Conservation (phyloP, 1,140 invertebrate species). For the Steinernema khuongi region DNA sequence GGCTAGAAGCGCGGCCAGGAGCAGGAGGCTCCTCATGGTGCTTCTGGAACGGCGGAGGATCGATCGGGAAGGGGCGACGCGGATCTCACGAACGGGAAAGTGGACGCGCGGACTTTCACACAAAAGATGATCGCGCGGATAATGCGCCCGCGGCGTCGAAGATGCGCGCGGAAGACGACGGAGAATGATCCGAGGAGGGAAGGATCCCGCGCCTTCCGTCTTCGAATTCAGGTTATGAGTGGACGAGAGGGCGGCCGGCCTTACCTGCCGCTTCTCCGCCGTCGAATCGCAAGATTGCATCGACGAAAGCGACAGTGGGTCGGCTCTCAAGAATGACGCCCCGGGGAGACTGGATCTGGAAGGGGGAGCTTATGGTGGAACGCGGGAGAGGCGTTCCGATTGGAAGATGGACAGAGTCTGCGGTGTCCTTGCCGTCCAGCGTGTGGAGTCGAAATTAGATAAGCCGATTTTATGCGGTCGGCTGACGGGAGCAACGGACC, state of each 20-base stretch:
- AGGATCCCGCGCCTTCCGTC: background rate
- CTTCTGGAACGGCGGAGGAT: background rate
- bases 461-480: no score
- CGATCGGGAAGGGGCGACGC: background rate
- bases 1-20: background rate
- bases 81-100: background rate
- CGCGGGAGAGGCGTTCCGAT: no score
- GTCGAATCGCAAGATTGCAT: background rate
- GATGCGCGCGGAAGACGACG: background rate
- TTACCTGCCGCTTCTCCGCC: background rate
- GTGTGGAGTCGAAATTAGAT: no score
- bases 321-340: no score
- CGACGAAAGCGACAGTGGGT: no score
- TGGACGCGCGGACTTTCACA: background rate
- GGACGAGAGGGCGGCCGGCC: background rate
- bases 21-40: background rate
- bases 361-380: no score
- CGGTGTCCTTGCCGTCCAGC: no score
- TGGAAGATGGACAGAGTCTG: no score
- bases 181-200: background rate
- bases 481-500: no score
- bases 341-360: no score
- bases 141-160: conserved; percentile 8
- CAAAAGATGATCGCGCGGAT: conserved; percentile 4
- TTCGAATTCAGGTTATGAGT: conserved; percentile 10